Evolutionary conservation across 2,797 vertebrate genomes (phyloP).

Genomic region (Thripadectes ignobilis): DNA sequence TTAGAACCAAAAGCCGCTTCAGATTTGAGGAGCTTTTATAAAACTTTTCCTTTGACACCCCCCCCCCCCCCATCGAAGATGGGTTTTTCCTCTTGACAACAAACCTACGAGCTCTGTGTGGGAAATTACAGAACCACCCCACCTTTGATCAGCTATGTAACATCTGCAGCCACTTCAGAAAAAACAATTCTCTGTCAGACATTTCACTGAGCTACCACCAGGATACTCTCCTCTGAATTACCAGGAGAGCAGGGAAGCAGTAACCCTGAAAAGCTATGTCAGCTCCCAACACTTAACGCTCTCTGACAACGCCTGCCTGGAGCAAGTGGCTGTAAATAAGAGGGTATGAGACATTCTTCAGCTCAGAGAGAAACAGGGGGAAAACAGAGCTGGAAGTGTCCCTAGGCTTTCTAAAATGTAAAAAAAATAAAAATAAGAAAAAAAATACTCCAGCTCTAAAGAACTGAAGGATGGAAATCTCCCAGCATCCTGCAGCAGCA

Average conservation of each 20-base stretch:
- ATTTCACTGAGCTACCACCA: background rate
- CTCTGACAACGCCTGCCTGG: constrained; percentile 25
- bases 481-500: constrained; percentile 34
- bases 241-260: background rate
- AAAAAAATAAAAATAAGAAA: background rate
- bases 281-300: constrained; percentile 22
- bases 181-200: background rate
- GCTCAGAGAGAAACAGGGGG: background rate
- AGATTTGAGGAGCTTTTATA: background rate
- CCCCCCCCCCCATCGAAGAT: background rate
- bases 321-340: constrained; percentile 22
- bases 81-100: background rate
- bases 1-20: background rate
- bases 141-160: background rate
- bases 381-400: background rate
- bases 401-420: background rate
- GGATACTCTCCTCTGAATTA: background rate
- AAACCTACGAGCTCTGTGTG: accelerated
- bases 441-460: background rate
- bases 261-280: constrained; percentile 11
- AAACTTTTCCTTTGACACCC: background rate
- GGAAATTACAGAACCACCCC: background rate
- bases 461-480: background rate
- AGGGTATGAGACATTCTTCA: background rate
- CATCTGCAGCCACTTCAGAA: background rate